Evolutionary conservation across 2,888 invertebrate genomes (phyloP), one percentile per base, ranked within the genome.

Genomic region (Octodonta nipae): DNA sequence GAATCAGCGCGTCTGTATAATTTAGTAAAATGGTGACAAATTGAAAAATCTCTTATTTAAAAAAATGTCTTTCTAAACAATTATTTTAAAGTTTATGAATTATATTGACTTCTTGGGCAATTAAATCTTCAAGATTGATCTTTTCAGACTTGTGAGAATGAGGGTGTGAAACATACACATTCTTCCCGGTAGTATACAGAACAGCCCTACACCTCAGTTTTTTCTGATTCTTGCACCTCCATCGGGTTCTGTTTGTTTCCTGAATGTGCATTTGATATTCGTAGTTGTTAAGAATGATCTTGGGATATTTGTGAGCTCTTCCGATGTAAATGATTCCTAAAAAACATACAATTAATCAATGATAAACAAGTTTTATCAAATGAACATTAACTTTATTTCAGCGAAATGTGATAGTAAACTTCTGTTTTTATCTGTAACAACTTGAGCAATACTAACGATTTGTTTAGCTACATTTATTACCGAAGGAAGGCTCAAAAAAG

Each of bases 301-400:
- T 49, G 1, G 52, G 52, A 27, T 52, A 42, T 26, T 52, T 52
- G 15, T 39, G 36, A 7, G 42, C 46, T 27, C 31, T 28, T 8
- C 42, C 41, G 14, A 41, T 29, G 25, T 34, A 41, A 17, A 41
- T 35, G 4, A 26, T 20, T 28, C 37, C 35, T 38, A 15, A 38
- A 45, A 43, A 38, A 35, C 17, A 30, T n/a, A n/a, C n/a, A n/a
- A n/a, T n/a, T n/a, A n/a, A n/a, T n/a, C n/a, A n/a, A n/a, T n/a
- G n/a, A n/a, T n/a, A n/a, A n/a, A n/a, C n/a, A n/a, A n/a, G n/a
- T n/a, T n/a, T n/a, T n/a, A n/a, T n/a, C n/a, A n/a, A n/a, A n/a
- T n/a, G n/a, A n/a, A n/a, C n/a, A n/a, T n/a, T n/a, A n/a, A n/a
- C n/a, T n/a, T n/a, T n/a, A n/a, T n/a, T n/a, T n/a, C n/a, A n/a